Conservation (phyloP, 2,797 vertebrate genomes). For the Momotus momota region DNA sequence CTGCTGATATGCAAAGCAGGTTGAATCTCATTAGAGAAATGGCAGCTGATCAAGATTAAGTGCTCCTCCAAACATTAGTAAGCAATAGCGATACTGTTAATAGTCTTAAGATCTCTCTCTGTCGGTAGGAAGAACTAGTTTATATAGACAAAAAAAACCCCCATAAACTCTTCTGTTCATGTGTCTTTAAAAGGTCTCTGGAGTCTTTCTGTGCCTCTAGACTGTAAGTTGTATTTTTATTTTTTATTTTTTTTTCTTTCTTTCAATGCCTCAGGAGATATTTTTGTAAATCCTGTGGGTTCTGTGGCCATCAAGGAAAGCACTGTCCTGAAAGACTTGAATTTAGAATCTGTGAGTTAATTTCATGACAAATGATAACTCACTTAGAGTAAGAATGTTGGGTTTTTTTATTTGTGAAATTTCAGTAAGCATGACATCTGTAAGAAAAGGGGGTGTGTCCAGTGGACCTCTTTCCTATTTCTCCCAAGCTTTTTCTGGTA, state of each 20-base stretch:
- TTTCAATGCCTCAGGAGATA: background rate
- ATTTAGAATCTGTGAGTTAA: background rate
- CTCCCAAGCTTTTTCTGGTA: background rate
- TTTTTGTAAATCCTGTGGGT: background rate
- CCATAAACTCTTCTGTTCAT: background rate
- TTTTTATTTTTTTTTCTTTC: background rate
- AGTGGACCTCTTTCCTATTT: background rate
- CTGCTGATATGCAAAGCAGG: background rate
- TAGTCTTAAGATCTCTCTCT: background rate
- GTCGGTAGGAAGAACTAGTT: background rate
- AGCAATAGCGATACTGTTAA: background rate
- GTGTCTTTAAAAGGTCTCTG: background rate
- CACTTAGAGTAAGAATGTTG: background rate
- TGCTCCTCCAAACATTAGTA: conserved; percentile 15
- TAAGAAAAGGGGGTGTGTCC: background rate
- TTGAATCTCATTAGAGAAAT: conserved; percentile 24
- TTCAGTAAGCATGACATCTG: background rate
- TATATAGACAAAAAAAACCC: background rate
- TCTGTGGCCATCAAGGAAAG: background rate
- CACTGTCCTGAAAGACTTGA: background rate
- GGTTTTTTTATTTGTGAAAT: background rate
- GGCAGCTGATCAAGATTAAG: conserved; percentile 24
- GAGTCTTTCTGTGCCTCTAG: background rate
- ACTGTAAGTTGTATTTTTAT: too few species aligned
- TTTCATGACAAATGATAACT: background rate